Evolutionary conservation across 2,797 vertebrate species (phyloP), one percentile per base, ranked within the genome.

Genomic region (Scarus forsteni): DNA sequence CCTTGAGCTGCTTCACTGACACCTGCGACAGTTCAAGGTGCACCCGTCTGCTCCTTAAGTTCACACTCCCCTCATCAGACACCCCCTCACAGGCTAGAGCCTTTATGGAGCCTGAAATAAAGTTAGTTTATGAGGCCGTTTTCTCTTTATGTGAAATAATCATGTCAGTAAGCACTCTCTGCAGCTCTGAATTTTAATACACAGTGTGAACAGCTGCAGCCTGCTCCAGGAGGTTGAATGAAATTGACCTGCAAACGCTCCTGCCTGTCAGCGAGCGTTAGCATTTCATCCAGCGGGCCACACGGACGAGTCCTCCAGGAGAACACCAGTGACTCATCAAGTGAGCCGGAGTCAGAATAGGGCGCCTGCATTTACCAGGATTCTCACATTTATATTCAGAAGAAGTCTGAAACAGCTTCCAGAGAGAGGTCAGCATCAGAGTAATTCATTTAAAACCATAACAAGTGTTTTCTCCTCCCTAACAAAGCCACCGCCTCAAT

Each of bases 51-150:
- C 79, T 81, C 66, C 70, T 85, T 75, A 75, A 81, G 66, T 83
- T 85, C 81, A 84, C 83, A 63, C 14, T 2, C 61, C 10, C 43
- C 83, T 86, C 84, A 84, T 83, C 80, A 76, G 58, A 65, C 84
- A 56, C 53, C 55, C 69, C 73, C 70, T 81, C 77, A 64, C 73
- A 76, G 77, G 67, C 83, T 49, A 36, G 58, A 12, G 10, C 59
- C 65, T 90, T 91, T 90, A 90, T 87, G 73, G 75, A 69, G 43
- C 88, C 77, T 82, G 85, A 85, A 85, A 89, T 90, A 85, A 87
- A 88, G 80, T 90, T 80, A 67, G 81, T 90, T 91, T 87, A 91
- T 75, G 81, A 86, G 81, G 75, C 78, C 67, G 58, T 87, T 87
- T 86, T 50, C 62, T 87, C 66, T 89, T 89, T 84, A 87, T 87